Percentiles rank a stretch among this genome's conserved stretches.
Conservation (phyloP, 2,113 vertebrate genomes). For the Anthoscopus minutus region DNA sequence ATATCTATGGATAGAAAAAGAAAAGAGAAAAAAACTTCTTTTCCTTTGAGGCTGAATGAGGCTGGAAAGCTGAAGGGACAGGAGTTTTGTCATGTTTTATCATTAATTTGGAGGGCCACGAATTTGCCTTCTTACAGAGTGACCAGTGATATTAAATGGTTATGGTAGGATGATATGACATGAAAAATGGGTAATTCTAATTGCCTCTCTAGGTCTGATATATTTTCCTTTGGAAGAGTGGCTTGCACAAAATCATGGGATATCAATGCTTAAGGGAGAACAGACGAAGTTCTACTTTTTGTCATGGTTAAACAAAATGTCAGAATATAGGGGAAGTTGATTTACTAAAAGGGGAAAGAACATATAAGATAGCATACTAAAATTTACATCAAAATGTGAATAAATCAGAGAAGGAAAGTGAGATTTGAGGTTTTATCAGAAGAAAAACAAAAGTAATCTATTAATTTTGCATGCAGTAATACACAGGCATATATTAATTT, state of each 20-base stretch:
- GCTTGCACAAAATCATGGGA: not conserved
- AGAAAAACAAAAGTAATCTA: not conserved
- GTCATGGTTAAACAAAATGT: not conserved
- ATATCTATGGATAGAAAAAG: not conserved
- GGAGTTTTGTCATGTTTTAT: not conserved
- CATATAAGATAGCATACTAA: not conserved
- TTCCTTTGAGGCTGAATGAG: not conserved
- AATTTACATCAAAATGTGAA: not conserved
- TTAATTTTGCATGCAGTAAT: not conserved
- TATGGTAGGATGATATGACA: not conserved
- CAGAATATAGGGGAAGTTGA: not conserved
- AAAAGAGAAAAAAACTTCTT: not conserved
- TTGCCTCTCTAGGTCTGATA: not conserved
- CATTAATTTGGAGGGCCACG: not conserved
- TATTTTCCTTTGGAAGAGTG: not conserved
- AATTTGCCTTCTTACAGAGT: not conserved
- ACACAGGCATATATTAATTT: not conserved
- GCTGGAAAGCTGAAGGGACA: not conserved
- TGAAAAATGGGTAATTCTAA: not conserved
- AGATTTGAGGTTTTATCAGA: not conserved
- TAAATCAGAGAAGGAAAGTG: not conserved
- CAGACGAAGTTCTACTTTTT: not conserved
- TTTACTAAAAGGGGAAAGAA: not conserved
- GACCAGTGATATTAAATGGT: not conserved
- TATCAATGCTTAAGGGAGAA: not conserved